A percentile compares a stretch with the other conserved stretches of the same genome.
phyloP scores from a whole-genome alignment of 2,888 invertebrate genomes.

The Hoplodrina blanda region DNA sequence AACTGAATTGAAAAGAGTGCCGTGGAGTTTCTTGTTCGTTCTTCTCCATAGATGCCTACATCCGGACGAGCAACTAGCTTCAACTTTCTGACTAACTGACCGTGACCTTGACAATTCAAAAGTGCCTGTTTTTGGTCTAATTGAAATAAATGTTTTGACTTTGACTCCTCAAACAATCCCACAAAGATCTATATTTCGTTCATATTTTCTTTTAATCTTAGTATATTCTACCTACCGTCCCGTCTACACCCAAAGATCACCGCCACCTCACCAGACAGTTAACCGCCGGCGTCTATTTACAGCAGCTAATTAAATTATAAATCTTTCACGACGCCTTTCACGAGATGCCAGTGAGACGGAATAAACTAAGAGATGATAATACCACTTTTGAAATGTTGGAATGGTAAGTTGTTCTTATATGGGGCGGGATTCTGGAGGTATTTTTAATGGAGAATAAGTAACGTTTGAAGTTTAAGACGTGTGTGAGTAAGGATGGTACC shows the following conservation, averaged over 20 bases:
- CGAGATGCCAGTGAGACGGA: slow-evolving; percentile 50
- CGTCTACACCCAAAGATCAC: slow-evolving; percentile 52
- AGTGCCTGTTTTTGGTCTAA: too few relatives aligned
- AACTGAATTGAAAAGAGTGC: too few relatives aligned
- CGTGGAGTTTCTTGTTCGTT: too few relatives aligned
- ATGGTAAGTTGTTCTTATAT: slow-evolving; percentile 11
- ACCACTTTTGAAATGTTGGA: slow-evolving; percentile 52
- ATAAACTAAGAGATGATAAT: slow-evolving; percentile 48
- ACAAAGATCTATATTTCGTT: too few relatives aligned
- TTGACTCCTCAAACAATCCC: too few relatives aligned
- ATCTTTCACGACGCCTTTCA: slow-evolving; percentile 67
- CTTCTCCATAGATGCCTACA: too few relatives aligned
- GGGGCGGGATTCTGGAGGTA: background rate
- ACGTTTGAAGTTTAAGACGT: slow-evolving; percentile 4
- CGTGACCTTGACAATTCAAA: too few relatives aligned
- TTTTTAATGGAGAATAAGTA: slow-evolving; percentile 33
- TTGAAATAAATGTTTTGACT: too few relatives aligned
- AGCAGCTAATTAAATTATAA: slow-evolving; percentile 71
- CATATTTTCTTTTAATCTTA: background rate
- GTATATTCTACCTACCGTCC: slow-evolving; percentile 39
- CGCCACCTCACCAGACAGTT: slow-evolving; percentile 37
- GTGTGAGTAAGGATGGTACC: background rate
- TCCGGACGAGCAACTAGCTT: too few relatives aligned
- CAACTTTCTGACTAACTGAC: too few relatives aligned
- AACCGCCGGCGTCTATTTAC: slow-evolving; percentile 64